Conservation (phyloP, 2,797 vertebrate species). For the Dendrocincla tyrannina region DNA sequence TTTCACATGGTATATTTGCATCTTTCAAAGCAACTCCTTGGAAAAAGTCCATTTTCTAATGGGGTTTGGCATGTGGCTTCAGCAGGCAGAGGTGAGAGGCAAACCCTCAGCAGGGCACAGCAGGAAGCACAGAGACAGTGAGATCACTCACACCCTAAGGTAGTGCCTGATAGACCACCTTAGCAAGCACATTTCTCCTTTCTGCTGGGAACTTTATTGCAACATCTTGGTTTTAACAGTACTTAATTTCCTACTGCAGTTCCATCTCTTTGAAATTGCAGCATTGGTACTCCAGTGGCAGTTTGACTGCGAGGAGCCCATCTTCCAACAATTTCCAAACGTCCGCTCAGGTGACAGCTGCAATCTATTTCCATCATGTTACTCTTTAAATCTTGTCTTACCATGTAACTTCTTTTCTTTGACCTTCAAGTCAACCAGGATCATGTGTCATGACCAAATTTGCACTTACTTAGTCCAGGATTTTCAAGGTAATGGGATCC, state of each 20-base stretch:
- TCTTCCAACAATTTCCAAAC: not conserved
- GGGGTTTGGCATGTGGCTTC: not conserved
- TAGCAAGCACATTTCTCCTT: not conserved
- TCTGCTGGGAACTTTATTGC: not conserved
- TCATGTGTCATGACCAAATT: not conserved
- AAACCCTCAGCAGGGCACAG: rapidly evolving
- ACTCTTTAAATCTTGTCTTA: not conserved
- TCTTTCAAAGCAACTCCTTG: not conserved
- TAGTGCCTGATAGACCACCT: rapidly evolving
- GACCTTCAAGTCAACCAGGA: not conserved
- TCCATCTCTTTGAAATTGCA: not conserved
- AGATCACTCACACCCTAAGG: not conserved
- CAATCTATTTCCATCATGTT: not conserved
- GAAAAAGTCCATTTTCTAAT: not conserved
- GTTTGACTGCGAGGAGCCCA: not conserved
- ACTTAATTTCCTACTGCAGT: not conserved
- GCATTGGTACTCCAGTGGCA: not conserved
- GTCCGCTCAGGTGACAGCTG: not conserved
- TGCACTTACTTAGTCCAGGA: not conserved
- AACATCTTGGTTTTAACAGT: not conserved
- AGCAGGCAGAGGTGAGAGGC: rapidly evolving
- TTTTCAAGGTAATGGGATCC: not conserved
- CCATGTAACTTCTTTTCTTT: not conserved
- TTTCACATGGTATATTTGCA: not conserved
- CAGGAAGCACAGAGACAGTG: not conserved